Conservation (phyloP, 64 coral and sea anemone species). For the Dendrophyllia cribrosa region DNA sequence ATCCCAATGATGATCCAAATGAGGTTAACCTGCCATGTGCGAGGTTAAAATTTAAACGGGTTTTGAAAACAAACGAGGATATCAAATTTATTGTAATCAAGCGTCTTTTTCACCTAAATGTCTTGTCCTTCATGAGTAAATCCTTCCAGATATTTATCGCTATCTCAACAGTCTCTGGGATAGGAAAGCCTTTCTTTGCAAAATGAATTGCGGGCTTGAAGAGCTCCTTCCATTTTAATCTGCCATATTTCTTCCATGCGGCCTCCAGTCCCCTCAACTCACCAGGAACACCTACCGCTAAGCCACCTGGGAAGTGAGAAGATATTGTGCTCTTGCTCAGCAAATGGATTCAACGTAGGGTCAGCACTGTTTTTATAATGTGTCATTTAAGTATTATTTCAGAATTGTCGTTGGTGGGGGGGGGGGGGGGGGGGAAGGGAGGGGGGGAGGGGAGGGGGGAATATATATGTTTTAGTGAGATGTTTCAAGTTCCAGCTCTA, state of each 20-base stretch:
- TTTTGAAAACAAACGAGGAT: too few species aligned
- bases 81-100: too few species aligned
- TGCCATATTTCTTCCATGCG: constrained; percentile 96
- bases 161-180: constrained; percentile 87
- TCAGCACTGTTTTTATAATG: background rate
- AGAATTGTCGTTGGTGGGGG: too few species aligned
- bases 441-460: too few species aligned
- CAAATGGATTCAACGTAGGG: background rate
- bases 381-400: background rate
- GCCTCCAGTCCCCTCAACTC: constrained; percentile 91
- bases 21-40: too few species aligned
- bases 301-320: constrained; percentile 70
- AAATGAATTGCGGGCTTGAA: constrained; percentile 90
- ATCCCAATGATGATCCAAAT: too few species aligned
- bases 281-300: constrained; percentile 93
- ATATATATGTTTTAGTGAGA: too few species aligned
- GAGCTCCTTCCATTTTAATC: constrained; percentile 84
- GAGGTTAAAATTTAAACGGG: too few species aligned
- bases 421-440: too few species aligned
- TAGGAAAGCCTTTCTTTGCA: constrained; percentile 82
- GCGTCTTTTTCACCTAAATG: constrained; percentile 67
- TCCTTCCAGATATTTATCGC: constrained; percentile 89
- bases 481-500: too few species aligned
- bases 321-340: background rate
- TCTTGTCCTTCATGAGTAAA: constrained; percentile 80